A percentile compares a stretch with the other conserved stretches of the same genome.
Conservation (phyloP, 2,888 invertebrate genomes). For the Macaria notata region DNA sequence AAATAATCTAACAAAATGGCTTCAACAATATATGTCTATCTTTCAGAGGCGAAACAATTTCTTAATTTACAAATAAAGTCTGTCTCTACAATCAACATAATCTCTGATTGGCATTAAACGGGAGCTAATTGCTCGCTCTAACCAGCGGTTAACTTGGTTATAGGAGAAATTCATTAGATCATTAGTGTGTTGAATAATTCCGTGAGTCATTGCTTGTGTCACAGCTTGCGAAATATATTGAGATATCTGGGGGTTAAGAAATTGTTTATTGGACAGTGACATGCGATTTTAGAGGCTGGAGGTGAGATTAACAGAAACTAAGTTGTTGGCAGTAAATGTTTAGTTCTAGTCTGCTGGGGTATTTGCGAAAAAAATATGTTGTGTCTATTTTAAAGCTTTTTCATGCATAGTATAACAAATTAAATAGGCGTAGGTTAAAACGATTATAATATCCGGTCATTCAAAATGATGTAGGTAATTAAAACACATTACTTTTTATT, state of each 20-base stretch:
- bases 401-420: no score
- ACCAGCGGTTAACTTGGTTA: slow-evolving; percentile 8
- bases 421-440: no score
- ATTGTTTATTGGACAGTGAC: slow-evolving; percentile 13
- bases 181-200: slow-evolving; percentile 18
- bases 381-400: no score
- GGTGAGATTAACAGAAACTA: background rate
- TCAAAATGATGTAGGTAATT: no score
- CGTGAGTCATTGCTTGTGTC: slow-evolving; percentile 14
- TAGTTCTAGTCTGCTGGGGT: no score
- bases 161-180: slow-evolving; percentile 18
- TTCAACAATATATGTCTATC: no score
- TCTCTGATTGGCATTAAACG: slow-evolving; percentile 2
- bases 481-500: no score
- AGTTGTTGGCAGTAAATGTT: background rate
- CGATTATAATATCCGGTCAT: no score
- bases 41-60: no score
- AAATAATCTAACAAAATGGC: no score
- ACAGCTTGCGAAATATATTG: slow-evolving; percentile 15
- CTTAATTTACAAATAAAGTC: no score
- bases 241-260: slow-evolving; percentile 8
- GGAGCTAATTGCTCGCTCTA: slow-evolving; percentile 8
- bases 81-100: background rate
- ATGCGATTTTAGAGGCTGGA: slow-evolving; percentile 13
- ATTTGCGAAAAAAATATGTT: background rate